Base-by-base conservation (phyloP, 2,888 invertebrate genomes). In the Thyatira batis region DNA sequence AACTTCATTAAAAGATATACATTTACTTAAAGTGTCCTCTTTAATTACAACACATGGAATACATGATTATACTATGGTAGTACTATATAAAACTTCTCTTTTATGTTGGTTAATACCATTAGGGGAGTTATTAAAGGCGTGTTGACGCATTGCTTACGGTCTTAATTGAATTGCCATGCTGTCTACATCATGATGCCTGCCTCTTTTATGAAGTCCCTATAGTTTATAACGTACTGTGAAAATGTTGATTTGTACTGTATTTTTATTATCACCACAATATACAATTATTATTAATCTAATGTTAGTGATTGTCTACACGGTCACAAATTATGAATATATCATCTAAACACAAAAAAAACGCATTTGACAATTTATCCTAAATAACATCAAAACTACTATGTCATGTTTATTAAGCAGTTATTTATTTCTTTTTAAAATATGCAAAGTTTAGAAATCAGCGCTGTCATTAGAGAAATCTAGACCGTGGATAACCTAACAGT, bases 111-210 rank as follows among this genome's bases (percentile, higher is more conserved):
- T 68, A 72, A 71, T 68, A 52, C 68, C 70, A 71, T 70, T 69
- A 69, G 59, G 55, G 60, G 57, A 62, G 61, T 67, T 65, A 63
- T 68, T 64, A 68, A 50, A 52, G 57, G 54, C 60, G 64, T 61
- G 68, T 63, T 71, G 66, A 71, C 64, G 63, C 66, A 68, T 65
- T 67, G 60, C 65, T 55, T 64, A 64, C 58, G 52, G 56, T 61
- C 57, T 65, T 39, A 61, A 72, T 68, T 66, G 60, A 68, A 68
- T 69, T 67, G 68, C 57, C 66, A 39, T 39, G 2, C 39, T 6
- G 17, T 39, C 17, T 5, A 39, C 39, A 8, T 17, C 8, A 39
- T 8, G 13, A 39, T 39, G 13, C 13, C n/a, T 11, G 39, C 39
- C 17, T 39, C 8, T 39, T 39, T 13, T 39, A 39, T 39, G 39